Base-by-base conservation (phyloP, 92 coral and sea anemone genomes). In the Epizoanthus rinbou region DNA sequence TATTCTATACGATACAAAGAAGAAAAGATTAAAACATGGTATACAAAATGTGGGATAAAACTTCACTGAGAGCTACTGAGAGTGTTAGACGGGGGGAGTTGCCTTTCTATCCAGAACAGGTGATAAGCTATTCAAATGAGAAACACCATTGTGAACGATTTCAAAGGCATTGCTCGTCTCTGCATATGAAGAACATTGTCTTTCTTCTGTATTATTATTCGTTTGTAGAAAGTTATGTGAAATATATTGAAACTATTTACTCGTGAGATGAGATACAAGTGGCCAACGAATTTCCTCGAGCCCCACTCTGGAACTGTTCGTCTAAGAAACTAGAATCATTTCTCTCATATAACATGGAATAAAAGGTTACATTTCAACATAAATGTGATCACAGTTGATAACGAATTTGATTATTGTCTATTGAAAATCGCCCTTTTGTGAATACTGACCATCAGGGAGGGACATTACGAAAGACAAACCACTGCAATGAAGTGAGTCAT, bases 91-190 rank as follows among this genome's bases (percentile, higher is more conserved):
- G 7, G 7, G 33, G 14, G n/a, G 5, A 71, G 16, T 13, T 21
- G 5, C 8, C 19, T 54, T 74, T 74, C 64, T 28, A 22, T 52
- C 25, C 64, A 11, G n/a, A 57, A 74, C 79, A 57, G 79, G 79
- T 74, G 76, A 72, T 41, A 52, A 50, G 1, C 19, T 18, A 19
- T 5, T 52, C 25, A 17, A 54, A 13, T 13, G 60, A 24, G 22
- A 50, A 15, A 74, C 58, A 3, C 39, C 17, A 74, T 54, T 74
- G 62, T 73, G 16, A 43, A 23, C 60, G 25, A 53, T 73, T n/a
- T 53, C 63, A 74, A 52, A 74, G 64, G n/a, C 3, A 74, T 54
- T 22, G 22, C 16, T 2, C 15, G 8, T 43, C 21, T 16, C 4
- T 33, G 13, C 21, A n/a, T 19, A 74, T 1, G 18, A 73, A 74